Evolutionary conservation across 2,888 invertebrate species (phyloP).

Genomic region (Agrochola lychnidis): DNA sequence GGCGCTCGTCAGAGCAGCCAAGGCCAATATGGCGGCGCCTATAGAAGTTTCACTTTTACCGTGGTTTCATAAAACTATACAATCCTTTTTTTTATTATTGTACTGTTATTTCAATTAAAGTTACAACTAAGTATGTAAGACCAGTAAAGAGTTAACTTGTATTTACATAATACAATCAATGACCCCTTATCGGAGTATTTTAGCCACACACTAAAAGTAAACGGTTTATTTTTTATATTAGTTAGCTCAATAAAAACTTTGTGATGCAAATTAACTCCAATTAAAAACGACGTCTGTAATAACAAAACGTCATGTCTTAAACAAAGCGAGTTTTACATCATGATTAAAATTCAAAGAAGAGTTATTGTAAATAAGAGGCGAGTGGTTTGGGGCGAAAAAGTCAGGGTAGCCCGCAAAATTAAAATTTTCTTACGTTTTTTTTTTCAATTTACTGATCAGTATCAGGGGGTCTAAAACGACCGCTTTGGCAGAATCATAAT

Average conservation of each 20-base stretch:
- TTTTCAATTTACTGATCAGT: no score
- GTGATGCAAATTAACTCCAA: conserved; percentile 28
- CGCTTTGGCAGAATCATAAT: no score
- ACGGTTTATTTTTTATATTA: conserved; percentile 15
- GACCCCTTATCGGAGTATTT: conserved; percentile 13
- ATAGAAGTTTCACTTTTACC: no score
- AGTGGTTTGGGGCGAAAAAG: no score
- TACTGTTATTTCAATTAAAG: not conserved
- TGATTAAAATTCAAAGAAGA: conserved; percentile 6
- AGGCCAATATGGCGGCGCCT: no score
- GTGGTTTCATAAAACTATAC: no score
- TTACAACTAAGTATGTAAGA: not conserved
- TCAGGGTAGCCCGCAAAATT: no score
- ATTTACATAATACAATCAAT: conserved; percentile 16
- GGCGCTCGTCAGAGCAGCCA: no score
- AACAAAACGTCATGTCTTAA: conserved; percentile 1
- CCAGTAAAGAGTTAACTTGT: not conserved
- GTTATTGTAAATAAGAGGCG: no score
- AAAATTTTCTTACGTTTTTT: no score
- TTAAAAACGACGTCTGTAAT: conserved; percentile 15
- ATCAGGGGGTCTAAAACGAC: no score
- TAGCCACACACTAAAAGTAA: conserved; percentile 12
- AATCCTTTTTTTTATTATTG: no score
- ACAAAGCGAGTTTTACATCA: conserved; percentile 7
- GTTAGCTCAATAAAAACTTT: conserved; percentile 31